These are phyloP conservation scores for Trachurus trachurus DNA, from an alignment of 2,797 vertebrate genomes.

Conservation along the genomic window DNA sequence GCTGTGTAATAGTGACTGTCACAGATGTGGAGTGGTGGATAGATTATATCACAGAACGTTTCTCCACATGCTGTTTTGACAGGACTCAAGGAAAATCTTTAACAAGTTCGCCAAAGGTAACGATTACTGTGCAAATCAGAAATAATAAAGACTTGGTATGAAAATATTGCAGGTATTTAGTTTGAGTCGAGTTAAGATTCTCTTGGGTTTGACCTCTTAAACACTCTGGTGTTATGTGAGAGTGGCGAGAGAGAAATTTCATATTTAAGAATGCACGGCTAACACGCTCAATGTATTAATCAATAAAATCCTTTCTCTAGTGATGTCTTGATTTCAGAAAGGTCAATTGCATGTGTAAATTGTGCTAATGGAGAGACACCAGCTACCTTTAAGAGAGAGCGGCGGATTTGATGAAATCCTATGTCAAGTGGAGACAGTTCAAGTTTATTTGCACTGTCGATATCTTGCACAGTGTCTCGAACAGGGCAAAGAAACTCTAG, in stretches of 20 bases:
- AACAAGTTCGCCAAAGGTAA: neutral
- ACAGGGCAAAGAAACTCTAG: neutral
- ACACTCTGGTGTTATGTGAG: neutral
- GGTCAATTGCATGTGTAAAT: conserved; percentile 11
- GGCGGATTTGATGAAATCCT: conserved; percentile 8
- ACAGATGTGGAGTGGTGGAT: neutral
- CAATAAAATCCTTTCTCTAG: neutral
- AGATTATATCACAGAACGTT: neutral
- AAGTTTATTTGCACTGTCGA: neutral
- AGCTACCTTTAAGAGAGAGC: conserved; percentile 1
- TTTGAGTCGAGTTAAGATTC: neutral
- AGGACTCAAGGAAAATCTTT: neutral
- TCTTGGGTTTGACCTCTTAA: conserved; percentile 5
- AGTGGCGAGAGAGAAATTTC: neutral
- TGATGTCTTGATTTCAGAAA: neutral
- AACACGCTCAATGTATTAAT: neutral
- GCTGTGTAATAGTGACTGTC: neutral
- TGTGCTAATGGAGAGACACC: conserved; percentile 4
- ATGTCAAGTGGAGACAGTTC: neutral
- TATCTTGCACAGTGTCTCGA: neutral
- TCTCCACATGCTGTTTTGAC: neutral
- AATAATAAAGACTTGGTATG: conserved; percentile 1
- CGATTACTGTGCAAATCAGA: neutral
- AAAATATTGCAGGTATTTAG: neutral
- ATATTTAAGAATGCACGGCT: neutral